phyloP scores from a whole-genome alignment of 2,113 vertebrate species.

The Uria aalge region DNA sequence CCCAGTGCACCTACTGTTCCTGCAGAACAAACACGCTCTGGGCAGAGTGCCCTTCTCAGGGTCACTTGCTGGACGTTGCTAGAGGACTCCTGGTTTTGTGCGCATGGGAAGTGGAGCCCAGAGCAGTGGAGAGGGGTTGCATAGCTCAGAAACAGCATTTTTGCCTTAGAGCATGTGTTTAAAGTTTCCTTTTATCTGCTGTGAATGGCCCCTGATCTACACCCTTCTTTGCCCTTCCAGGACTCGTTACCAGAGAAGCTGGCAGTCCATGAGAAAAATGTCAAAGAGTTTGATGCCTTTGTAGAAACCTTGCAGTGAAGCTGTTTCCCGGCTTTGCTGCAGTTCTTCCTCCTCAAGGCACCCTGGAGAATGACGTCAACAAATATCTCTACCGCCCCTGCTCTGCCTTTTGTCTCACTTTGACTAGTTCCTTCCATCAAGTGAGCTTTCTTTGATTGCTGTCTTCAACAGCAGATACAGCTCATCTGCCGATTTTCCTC shows the following conservation, averaged over 20 bases:
- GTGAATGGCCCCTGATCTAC: not conserved
- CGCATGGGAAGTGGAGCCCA: not conserved
- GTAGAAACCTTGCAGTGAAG: slow-evolving; percentile 95
- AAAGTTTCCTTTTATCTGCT: not conserved
- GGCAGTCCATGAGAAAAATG: slow-evolving; percentile 94
- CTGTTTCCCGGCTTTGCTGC: not conserved
- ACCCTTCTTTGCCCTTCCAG: slow-evolving; percentile 66
- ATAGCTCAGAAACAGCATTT: not conserved
- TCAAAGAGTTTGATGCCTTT: slow-evolving; percentile 98
- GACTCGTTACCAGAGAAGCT: slow-evolving; percentile 96
- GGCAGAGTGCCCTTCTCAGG: not conserved
- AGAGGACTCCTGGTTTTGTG: not conserved
- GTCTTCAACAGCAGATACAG: not conserved
- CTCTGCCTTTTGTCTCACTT: not conserved
- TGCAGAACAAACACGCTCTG: not conserved
- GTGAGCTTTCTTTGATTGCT: not conserved
- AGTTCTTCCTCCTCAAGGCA: slow-evolving; percentile 16
- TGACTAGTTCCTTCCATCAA: not conserved
- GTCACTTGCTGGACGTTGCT: not conserved
- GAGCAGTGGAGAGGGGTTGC: not conserved
- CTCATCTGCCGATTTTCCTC: not conserved
- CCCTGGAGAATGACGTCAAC: slow-evolving; percentile 19
- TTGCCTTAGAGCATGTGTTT: not conserved
- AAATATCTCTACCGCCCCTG: not conserved
- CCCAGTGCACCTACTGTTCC: not conserved